Evolutionary conservation across 2,888 invertebrate genomes (phyloP).

Genomic region (Hirtodrosophila duncani): DNA sequence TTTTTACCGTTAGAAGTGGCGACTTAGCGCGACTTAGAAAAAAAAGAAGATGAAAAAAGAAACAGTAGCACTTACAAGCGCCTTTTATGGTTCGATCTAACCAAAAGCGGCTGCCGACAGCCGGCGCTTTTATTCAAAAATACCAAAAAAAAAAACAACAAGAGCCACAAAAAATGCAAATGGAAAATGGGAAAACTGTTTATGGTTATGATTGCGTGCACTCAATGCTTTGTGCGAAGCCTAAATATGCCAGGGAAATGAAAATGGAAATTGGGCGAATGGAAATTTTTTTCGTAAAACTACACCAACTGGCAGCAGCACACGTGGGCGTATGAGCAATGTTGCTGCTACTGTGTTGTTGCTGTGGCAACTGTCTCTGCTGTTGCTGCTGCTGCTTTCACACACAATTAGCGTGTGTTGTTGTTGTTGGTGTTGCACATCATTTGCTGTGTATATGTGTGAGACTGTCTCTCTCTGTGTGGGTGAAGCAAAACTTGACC

Average conservation of each 20-base stretch:
- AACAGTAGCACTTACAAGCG: slow-evolving; percentile 69
- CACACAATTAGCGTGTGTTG: slow-evolving; percentile 61
- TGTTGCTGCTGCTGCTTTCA: slow-evolving; percentile 47
- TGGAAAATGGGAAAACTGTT: slow-evolving; percentile 49
- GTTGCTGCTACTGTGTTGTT: slow-evolving; percentile 6
- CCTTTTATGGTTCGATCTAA: slow-evolving; percentile 58
- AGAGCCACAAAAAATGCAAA: slow-evolving; percentile 16
- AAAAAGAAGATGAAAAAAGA: slow-evolving; percentile 17
- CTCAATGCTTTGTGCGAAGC: slow-evolving; percentile 47
- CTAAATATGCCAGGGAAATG: slow-evolving; percentile 66
- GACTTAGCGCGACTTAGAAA: slow-evolving; percentile 28
- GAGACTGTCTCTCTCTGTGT: slow-evolving; percentile 32
- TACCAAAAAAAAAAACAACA: slow-evolving; percentile 15
- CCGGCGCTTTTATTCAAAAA: slow-evolving; percentile 38
- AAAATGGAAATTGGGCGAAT: slow-evolving; percentile 57
- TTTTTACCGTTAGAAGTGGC: slow-evolving; percentile 71
- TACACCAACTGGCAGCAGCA: slow-evolving; percentile 7
- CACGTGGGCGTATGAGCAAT: slow-evolving; percentile 63
- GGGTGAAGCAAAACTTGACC: slow-evolving; percentile 43
- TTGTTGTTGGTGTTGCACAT: slow-evolving; percentile 9
- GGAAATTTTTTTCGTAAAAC: slow-evolving; percentile 5
- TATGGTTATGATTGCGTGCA: slow-evolving; percentile 68
- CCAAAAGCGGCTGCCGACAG: slow-evolving; percentile 49
- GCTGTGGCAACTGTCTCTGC: neutral
- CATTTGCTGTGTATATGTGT: slow-evolving; percentile 7